Evolutionary conservation across 2,888 invertebrate species (phyloP), one percentile per base, ranked within the genome.

Genomic region (Salticus scenicus): DNA sequence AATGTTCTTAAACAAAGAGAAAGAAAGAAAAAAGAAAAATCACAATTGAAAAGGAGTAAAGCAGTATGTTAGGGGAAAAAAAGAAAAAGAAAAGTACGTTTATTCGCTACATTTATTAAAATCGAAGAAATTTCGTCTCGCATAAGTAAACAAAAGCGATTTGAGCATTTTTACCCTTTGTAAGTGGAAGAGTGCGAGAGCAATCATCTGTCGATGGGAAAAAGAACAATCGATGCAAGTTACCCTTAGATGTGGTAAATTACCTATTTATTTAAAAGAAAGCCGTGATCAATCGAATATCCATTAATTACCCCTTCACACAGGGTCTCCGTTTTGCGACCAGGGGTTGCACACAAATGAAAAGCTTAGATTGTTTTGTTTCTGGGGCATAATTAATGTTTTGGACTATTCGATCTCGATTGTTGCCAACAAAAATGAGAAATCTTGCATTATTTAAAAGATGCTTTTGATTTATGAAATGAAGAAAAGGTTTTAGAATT

Each of bases 241-340:
- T 81, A 51, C 81, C 74, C 75, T 74, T 74, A 75, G 70, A 70
- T 76, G 82, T 72, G 77, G 83, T 78, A 84, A 84, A 84, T 84
- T 84, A 73, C 83, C 83, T 77, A 84, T 84, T 84, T 78, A 84
- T 84, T 84, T 72, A 77, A 84, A 84, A 84, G 83, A 84, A 84
- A 37, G 27, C 41, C 20, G 63, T 17, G 76, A 77, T 78, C 83
- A 84, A 84, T 84, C 83, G 83, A 84, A 84, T 77, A 77, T 77
- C 83, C 83, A 84, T 84, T 84, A 84, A 84, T 84, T 84, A 84
- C 77, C 33, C 28, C 51, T 78, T 78, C 72, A 69, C 77, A 69
- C 72, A 73, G 41, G 72, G 30, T 27, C n/a, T 30, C 31, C n/a
- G n/a, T 10, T 41, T 33, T 14, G 20, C 24, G 41, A 37, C 24